Conservation (phyloP, 2,888 invertebrate genomes). For the Sussaba pulchella region DNA sequence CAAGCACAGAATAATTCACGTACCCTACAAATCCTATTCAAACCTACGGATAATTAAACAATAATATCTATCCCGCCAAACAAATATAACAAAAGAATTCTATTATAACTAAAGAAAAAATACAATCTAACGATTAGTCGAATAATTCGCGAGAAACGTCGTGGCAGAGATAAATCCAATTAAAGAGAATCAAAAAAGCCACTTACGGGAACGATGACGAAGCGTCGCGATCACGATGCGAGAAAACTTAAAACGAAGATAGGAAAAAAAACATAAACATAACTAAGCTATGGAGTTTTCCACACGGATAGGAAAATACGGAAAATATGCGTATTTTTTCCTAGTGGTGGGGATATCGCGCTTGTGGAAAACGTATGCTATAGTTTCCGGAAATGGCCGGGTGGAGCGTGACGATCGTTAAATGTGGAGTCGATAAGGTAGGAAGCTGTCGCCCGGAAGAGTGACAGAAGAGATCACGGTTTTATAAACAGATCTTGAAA, state of each 20-base stretch:
- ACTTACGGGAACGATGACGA: constrained; percentile 27
- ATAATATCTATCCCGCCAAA: neutral
- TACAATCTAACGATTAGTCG: neutral
- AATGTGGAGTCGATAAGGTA: too few species aligned
- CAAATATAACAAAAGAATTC: neutral
- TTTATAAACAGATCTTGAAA: too few species aligned
- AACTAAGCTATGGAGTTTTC: neutral
- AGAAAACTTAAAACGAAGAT: neutral
- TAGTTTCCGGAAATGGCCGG: too few species aligned
- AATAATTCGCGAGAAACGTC: neutral
- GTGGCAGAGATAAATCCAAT: neutral
- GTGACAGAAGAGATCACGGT: too few species aligned
- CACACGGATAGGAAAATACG: too few species aligned
- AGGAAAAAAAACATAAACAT: constrained; percentile 1
- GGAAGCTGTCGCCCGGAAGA: too few species aligned
- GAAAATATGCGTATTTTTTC: too few species aligned
- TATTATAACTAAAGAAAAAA: neutral
- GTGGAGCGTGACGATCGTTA: too few species aligned
- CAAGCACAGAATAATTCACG: too few species aligned
- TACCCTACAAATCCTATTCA: neutral
- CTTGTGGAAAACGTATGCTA: too few species aligned
- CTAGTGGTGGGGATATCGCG: too few species aligned
- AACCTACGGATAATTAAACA: too few species aligned
- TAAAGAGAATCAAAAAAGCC: neutral
- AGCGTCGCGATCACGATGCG: neutral